Percentiles rank a stretch among this genome's conserved stretches.
Evolutionary conservation across 2,113 vertebrate genomes (phyloP).

Genomic region (Arenaria interpres): DNA sequence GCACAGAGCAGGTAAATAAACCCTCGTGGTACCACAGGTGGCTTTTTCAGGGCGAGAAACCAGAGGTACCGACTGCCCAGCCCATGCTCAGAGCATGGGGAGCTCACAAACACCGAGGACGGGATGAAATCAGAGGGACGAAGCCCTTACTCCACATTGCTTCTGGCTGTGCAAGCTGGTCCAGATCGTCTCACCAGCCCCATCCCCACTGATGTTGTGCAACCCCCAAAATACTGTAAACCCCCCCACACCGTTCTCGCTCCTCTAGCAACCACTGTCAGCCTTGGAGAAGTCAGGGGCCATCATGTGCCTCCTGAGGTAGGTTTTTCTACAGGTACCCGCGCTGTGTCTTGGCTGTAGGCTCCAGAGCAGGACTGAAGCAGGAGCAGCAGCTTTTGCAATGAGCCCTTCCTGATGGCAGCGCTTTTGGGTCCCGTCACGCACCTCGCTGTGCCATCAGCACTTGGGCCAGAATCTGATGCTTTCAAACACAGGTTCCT

Average conservation of each 20-base stretch:
- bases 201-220: neutral
- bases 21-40: fast-evolving
- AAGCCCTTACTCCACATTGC: neutral
- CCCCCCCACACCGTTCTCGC: neutral
- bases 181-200: neutral
- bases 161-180: neutral
- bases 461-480: neutral
- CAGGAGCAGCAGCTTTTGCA: neutral
- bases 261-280: neutral
- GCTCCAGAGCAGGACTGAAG: neutral
- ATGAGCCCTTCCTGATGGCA: neutral
- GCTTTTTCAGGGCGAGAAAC: neutral
- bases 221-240: neutral
- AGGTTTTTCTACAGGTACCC: neutral
- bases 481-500: neutral
- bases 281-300: neutral
- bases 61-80: neutral
- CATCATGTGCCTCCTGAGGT: neutral
- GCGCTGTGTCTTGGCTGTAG: neutral
- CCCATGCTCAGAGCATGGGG: fast-evolving
- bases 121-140: neutral
- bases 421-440: neutral
- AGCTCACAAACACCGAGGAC: fast-evolving
- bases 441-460: fast-evolving
- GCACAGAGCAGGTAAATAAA: neutral